Evolutionary conservation across 1,140 invertebrate species (phyloP), one percentile per base, ranked within the genome.

Genomic region (Macrosteles quadrilineatus): DNA sequence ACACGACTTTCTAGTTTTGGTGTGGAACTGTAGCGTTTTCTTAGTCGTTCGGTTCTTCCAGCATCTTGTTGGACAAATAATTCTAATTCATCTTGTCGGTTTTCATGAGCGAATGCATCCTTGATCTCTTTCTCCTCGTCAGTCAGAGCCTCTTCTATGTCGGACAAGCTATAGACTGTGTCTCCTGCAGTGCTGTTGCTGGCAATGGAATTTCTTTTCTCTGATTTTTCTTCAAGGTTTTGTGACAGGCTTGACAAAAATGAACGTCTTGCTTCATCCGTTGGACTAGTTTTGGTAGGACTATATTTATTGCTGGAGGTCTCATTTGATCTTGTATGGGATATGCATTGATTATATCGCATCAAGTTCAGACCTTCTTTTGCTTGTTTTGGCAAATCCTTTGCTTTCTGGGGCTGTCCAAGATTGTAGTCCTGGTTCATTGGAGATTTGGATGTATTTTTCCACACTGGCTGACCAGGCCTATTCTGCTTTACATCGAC

Each of bases 31-130:
- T 87, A 94, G n/a, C 92, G 85, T 73, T 92, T 90, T 71, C 91
- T 88, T 1, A 95, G 86, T 31, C 92, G 81, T 75, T 95, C 92
- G 0, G 91, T 93, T 31, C 93, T 81, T 11, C 88, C 86, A 0
- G 90, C 90, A 73, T 93, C 91, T 59, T 93, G 91, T 71, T 94
- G 88, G 0, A 94, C 93, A 76, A 95, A 95, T 21, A 90, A 87
- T 0, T 89, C 87, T 29, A 95, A 79, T 65, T 94, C 92, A 73
- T 96, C 93, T 47, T 87, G 81, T 32, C 82, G 80, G 32, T 82
- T 78, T 36, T 82, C 81, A 21, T 81, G 83, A n/a, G 82, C 82
- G 0, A 91, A 93, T 0, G 91, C 91, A 43, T 88, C 89, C 11
- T 92, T 77, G 0, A 87, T 85, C 57, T 80, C 77, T 2, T 78